Base-by-base conservation (phyloP, 2,113 vertebrate species). In the Triplophysa siluroides region DNA sequence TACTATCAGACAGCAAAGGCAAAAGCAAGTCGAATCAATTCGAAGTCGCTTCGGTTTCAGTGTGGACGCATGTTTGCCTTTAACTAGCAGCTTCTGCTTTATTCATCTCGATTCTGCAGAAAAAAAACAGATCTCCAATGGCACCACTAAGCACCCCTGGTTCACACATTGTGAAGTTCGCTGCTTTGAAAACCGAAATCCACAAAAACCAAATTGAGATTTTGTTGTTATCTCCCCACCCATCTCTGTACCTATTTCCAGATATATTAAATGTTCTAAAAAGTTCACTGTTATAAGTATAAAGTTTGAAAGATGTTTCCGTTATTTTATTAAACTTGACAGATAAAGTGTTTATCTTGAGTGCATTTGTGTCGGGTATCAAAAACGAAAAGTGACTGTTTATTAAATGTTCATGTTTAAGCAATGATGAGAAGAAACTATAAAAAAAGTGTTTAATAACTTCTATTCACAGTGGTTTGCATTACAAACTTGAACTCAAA, bases 321-420 rank as follows among this genome's bases (percentile, higher is more conserved):
- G 88, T 91, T 90, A 88, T 89, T 92, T 91, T 91, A 93, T 91
- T 92, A 92, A 92, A 92, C 90, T 72, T 75, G 85, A 65, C 64
- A 90, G 87, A 89, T 86, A 89, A 86, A 88, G 81, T 62, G 80
- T 58, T 82, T 84, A 89, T 47, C 23, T 80, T 85, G 73, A 84
- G 64, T 83, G 45, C 56, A 79, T 82, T 81, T 86, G 73, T 86
- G 75, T 82, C 29, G 66, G 18, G 66, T 43, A 43, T 11, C 41
- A 38, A 38, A 38, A 38, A 38, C 33, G 50, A 54, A 16, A 58
- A 58, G 19, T 58, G n/a, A 1, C 16, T 38, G 14, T 18, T n/a
- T 18, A 18, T 18, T 1, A 54, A 18, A 54, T 54, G 14, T 54
- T 14, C 14, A 54, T 52, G 14, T 18, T 18, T n/a, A 16, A 16